Base-by-base conservation (phyloP, 2,113 vertebrate genomes). In the Marmota flaviventris region DNA sequence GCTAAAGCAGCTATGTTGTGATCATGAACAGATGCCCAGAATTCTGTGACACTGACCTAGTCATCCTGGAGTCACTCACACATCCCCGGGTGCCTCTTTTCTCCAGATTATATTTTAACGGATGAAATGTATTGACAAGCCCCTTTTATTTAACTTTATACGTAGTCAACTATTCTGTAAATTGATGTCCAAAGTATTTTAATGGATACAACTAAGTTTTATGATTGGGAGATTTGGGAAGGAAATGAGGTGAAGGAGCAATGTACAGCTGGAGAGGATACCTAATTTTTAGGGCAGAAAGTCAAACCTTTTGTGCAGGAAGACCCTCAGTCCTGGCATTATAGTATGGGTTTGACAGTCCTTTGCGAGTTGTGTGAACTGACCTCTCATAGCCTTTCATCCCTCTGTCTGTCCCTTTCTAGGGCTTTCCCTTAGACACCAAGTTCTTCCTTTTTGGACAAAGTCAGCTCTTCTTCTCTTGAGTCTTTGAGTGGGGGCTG, bases 191-290 rank as follows among this genome's bases (percentile, higher is more conserved):
- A 76, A 90, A 93, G 27, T 34, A 83, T 83, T 72, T 89, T n/a
- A 75, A 77, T 3, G 39, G 72, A 75, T 73, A 85, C 1, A 48
- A 39, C 0, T 42, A 51, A 32, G 9, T 48, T 45, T 92, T 13
- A 16, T 70, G 48, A 45, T 83, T 89, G 79, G 56, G 78, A 91
- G 75, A 82, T 82, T 34, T 77, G 56, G 61, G 90, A 94, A 34
- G 70, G 61, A 86, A 94, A 51, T 25, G 69, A 83, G 11, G 75
- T 51, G 48, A 78, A 73, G 37, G 73, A 77, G 51, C n/a, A 45
- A 45, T 20, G 32, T n/a, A 29, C 0, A 42, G 17, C 29, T 65
- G 34, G 22, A 39, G 81, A 32, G 34, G 53, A 53, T n/a, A 58
- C 65, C 91, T 51, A 51, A 11, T 16, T 82, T 95, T 73, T 63